These are phyloP conservation scores for Minunthozetes semirufus DNA, from an alignment of 2,888 invertebrate genomes.

Conservation along the genomic window DNA sequence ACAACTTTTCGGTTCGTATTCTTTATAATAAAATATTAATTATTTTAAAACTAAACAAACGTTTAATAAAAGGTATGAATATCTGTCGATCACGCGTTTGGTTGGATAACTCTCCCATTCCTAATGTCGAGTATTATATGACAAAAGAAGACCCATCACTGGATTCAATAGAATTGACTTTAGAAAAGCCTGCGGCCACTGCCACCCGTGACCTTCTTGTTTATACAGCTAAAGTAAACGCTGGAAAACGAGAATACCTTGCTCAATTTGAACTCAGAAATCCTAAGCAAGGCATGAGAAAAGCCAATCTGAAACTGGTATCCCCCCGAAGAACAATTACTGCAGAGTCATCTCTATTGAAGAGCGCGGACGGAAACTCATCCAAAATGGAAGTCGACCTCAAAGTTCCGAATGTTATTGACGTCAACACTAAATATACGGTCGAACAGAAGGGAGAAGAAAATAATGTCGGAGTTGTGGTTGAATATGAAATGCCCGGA, in stretches of 20 bases:
- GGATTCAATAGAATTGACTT: background rate
- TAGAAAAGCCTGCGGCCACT: background rate
- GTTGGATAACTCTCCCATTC: conserved; percentile 11
- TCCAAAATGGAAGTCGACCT: background rate
- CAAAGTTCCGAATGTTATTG: background rate
- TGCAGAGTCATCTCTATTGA: background rate
- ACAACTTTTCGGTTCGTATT: conserved; percentile 15
- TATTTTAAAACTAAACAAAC: too few species aligned
- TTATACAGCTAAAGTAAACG: conserved; percentile 21
- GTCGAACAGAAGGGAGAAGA: conserved; percentile 2
- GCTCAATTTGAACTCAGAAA: conserved; percentile 13
- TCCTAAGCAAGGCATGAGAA: background rate
- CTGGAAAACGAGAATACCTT: conserved; percentile 16
- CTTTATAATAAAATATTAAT: background rate
- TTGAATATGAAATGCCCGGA: background rate
- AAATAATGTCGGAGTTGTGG: background rate
- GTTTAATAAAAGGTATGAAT: conserved; percentile 18
- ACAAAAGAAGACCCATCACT: background rate
- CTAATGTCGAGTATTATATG: conserved; percentile 28
- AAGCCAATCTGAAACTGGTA: background rate
- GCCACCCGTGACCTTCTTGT: background rate
- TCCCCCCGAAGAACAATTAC: background rate
- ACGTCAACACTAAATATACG: background rate
- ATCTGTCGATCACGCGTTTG: background rate
- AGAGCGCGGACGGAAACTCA: background rate